Evolutionary conservation across 2,113 vertebrate species (phyloP), one percentile per base, ranked within the genome.

Genomic region (Cromileptes altivelis): DNA sequence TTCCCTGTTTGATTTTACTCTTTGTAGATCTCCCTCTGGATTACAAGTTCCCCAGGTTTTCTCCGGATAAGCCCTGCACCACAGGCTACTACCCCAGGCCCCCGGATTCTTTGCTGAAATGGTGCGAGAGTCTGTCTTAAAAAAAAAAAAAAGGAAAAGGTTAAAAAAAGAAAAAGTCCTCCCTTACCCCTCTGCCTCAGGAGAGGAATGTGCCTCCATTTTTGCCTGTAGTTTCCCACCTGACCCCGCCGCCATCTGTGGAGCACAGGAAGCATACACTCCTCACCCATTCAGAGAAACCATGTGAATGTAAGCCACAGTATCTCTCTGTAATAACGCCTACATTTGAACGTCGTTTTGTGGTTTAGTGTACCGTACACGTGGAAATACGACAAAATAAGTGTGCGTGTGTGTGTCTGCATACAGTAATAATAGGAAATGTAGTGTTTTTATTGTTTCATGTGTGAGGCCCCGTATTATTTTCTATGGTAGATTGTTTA

Each of bases 1-100:
- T 67, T n/a, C 52, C 9, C 8, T 76, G 21, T 85, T 74, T 88
- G 23, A 61, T 37, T 78, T 93, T 82, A 70, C 89, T 72, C 23
- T 74, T 77, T 81, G 30, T 27, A 99, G 98, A 96, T 95, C 97
- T 99, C 85, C 97, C 98, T 4, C 92, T 99, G 96, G 97, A 99
- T 95, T 97, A 97, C 88, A 97, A 96, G 93, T 99, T 99, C 93
- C 94, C 93, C 88, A 96, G 96, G 90, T 99, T 99, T 93, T 98
- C 96, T 88, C 90, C 95, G 19, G 94, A 96, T 91, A 96, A 75
- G 92, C 96, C 96, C 79, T 95, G 95, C 91, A 97, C 95, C 58
- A 95, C 91, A 1, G 98, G 98, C 70, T 99, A 98, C 93, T 99
- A 97, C 91, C 98, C 98, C 76, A 92, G 95, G n/a, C 97, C 97